phyloP scores from a whole-genome alignment of 2,888 invertebrate species.

The Cephalotes varians region DNA sequence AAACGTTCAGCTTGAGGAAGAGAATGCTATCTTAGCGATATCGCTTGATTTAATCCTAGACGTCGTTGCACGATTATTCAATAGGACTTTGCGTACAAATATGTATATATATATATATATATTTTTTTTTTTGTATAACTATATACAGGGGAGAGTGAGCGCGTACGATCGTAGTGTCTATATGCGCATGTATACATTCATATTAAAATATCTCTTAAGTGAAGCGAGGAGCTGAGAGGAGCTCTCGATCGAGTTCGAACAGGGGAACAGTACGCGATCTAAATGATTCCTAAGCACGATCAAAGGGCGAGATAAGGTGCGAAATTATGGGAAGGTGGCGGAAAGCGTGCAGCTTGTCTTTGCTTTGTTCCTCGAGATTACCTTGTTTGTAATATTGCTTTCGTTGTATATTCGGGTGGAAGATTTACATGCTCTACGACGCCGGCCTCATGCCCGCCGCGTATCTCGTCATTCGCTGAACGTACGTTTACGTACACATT shows the following conservation, averaged over 20 bases:
- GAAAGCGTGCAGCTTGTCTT: conserved; percentile 43
- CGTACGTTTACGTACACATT: conserved; percentile 15
- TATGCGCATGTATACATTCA: conserved; percentile 62
- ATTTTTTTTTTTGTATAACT: conserved; percentile 45
- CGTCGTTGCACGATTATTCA: conserved; percentile 77
- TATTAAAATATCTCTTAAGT: conserved; percentile 73
- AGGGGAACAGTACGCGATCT: neutral
- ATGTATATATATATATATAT: conserved; percentile 55
- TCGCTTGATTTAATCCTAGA: conserved; percentile 70
- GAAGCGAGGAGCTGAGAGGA: conserved; percentile 55
- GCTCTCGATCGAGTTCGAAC: conserved; percentile 1
- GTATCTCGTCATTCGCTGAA: neutral
- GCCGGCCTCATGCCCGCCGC: conserved; percentile 15
- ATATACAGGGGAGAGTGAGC: conserved; percentile 41
- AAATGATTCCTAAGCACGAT: conserved; percentile 1
- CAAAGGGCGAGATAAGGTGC: neutral
- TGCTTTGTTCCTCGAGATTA: conserved; percentile 68
- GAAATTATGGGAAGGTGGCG: neutral
- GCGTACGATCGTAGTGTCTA: conserved; percentile 42
- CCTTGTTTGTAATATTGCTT: conserved; percentile 85
- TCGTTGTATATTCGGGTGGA: conserved; percentile 85
- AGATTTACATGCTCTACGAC: conserved; percentile 66
- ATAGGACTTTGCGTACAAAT: conserved; percentile 54
- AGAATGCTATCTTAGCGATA: conserved; percentile 2
- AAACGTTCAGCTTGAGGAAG: conserved; percentile 17